Evolutionary conservation across 2,888 invertebrate species (phyloP).

Genomic region (Copidosoma aretas): DNA sequence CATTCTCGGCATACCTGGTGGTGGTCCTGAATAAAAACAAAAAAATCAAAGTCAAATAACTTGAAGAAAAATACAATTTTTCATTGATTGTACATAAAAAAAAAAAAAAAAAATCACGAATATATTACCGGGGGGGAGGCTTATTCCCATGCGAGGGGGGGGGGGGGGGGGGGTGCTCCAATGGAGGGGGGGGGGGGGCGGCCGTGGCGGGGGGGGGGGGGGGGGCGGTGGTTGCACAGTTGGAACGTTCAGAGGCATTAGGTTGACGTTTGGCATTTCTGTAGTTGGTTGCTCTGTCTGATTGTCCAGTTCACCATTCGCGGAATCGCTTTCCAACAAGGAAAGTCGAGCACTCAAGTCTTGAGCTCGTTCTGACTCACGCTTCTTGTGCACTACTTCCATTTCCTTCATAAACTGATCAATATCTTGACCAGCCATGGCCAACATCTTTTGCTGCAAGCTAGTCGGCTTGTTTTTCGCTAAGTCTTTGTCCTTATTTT

Average conservation of each 20-base stretch:
- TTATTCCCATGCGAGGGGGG: slow-evolving; percentile 62
- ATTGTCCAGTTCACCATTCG: slow-evolving; percentile 46
- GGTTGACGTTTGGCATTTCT: slow-evolving; percentile 42
- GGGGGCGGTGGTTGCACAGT: slow-evolving; percentile 62
- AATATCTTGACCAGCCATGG: slow-evolving; percentile 89
- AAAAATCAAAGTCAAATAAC: too few species aligned
- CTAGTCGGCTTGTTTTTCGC: slow-evolving; percentile 72
- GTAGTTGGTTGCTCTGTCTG: slow-evolving; percentile 46
- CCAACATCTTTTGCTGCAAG: slow-evolving; percentile 85
- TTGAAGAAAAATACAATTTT: neutral
- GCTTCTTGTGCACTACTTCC: slow-evolving; percentile 83
- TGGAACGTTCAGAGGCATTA: slow-evolving; percentile 43
- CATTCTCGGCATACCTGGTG: slow-evolving; percentile 70
- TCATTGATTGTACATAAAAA: neutral
- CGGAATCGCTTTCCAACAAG: slow-evolving; percentile 54
- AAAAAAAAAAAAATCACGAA: slow-evolving; percentile 1
- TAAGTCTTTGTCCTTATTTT: slow-evolving; percentile 56
- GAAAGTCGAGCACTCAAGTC: slow-evolving; percentile 68
- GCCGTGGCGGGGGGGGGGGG: slow-evolving; percentile 67
- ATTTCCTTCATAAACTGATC: slow-evolving; percentile 93
- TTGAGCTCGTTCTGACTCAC: slow-evolving; percentile 72
- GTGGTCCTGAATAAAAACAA: slow-evolving; percentile 64
- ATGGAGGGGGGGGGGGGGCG: slow-evolving; percentile 64
- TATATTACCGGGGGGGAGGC: slow-evolving; percentile 64
- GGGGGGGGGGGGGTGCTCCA: slow-evolving; percentile 65